Evolutionary conservation across 2,888 invertebrate genomes (phyloP).

Genomic region (Empis stercorea): DNA sequence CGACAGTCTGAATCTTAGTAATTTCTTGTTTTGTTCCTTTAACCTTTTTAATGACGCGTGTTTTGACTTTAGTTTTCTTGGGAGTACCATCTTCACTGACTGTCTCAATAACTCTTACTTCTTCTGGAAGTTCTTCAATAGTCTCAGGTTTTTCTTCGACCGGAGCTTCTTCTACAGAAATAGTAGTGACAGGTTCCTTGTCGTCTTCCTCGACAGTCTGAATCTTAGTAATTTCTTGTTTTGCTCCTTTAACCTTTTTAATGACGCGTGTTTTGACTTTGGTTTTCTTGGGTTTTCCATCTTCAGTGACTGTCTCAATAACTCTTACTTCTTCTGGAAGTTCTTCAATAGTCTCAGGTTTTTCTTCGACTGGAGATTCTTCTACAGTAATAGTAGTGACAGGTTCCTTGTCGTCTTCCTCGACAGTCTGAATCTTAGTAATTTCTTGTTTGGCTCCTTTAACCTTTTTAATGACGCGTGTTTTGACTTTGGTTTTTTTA

Average conservation of each 20-base stretch:
- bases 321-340: conserved; percentile 18
- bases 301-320: conserved; percentile 19
- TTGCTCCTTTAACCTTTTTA: conserved; percentile 16
- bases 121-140: conserved; percentile 19
- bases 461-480: conserved; percentile 26
- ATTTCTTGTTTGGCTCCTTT: conserved; percentile 26
- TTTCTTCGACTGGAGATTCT: conserved; percentile 18
- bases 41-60: conserved; percentile 27
- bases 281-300: conserved; percentile 21
- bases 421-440: conserved; percentile 31
- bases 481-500: conserved; percentile 22
- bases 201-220: conserved; percentile 25
- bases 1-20: conserved; percentile 22
- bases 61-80: conserved; percentile 24
- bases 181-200: conserved; percentile 23
- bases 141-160: conserved; percentile 19
- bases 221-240: conserved; percentile 27
- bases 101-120: conserved; percentile 32
- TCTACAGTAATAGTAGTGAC: conserved; percentile 21
- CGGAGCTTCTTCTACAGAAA: conserved; percentile 15
- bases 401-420: conserved; percentile 28
- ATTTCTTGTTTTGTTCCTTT: conserved; percentile 20
- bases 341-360: conserved; percentile 12
- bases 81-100: conserved; percentile 26
- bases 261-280: conserved; percentile 16